Evolutionary conservation across 2,113 vertebrate genomes (phyloP).

Genomic region (Hippopotamus amphibius): DNA sequence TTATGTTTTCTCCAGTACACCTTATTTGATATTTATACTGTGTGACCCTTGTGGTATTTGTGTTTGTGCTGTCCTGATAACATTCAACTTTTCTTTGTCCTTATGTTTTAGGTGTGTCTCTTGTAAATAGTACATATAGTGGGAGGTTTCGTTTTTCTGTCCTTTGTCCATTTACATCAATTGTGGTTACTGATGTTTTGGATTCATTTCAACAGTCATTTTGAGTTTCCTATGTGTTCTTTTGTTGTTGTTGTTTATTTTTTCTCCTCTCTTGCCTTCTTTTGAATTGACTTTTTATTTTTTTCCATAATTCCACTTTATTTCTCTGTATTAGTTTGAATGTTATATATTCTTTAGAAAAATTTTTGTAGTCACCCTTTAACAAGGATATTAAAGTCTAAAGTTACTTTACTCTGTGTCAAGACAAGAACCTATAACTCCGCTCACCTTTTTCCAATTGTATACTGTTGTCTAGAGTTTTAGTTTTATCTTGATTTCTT

Average conservation of each 20-base stretch:
- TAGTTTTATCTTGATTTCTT: conserved; percentile 28
- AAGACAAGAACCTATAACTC: background rate
- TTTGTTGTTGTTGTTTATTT: background rate
- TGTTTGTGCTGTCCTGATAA: background rate
- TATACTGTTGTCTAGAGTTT: background rate
- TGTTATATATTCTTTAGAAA: background rate
- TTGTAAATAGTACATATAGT: background rate
- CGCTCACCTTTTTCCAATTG: background rate
- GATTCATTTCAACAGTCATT: background rate
- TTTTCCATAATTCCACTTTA: background rate
- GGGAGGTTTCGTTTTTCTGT: background rate
- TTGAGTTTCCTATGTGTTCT: background rate
- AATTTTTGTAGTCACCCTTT: background rate
- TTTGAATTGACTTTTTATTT: background rate
- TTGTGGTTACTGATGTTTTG: background rate
- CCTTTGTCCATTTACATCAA: background rate
- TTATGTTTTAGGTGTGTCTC: background rate
- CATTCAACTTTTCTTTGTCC: background rate
- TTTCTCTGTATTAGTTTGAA: background rate
- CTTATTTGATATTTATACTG: background rate
- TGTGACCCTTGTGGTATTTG: background rate
- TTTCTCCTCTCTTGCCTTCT: background rate
- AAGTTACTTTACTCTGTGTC: background rate
- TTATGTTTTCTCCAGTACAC: background rate
- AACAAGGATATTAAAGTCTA: background rate